Conservation (phyloP, 2,797 vertebrate genomes). For the Babyrousa celebensis region DNA sequence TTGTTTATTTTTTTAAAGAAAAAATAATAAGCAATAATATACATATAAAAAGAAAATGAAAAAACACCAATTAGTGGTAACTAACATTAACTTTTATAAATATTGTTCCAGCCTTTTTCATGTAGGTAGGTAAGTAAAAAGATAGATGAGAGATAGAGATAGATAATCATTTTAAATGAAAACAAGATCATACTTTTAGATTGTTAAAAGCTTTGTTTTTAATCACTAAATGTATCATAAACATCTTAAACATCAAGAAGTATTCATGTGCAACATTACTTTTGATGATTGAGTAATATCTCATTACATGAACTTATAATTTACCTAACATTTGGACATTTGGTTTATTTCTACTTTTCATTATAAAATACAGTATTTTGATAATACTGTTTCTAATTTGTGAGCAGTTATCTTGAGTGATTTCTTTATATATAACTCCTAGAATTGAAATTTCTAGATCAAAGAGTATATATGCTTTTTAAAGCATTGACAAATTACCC, state of each 20-base stretch:
- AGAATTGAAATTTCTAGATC: slow-evolving; percentile 64
- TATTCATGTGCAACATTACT: neutral
- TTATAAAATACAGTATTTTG: slow-evolving; percentile 49
- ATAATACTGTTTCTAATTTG: slow-evolving; percentile 54
- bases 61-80: neutral
- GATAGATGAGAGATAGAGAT: neutral
- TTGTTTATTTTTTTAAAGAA: slow-evolving; percentile 41
- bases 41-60: slow-evolving; percentile 42
- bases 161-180: slow-evolving; percentile 50
- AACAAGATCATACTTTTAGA: neutral
- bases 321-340: slow-evolving; percentile 43
- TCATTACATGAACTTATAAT: neutral
- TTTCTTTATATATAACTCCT: slow-evolving; percentile 63
- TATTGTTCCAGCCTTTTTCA: slow-evolving; percentile 14
- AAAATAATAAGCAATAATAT: slow-evolving; percentile 24
- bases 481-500: slow-evolving; percentile 7
- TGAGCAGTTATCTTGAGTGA: slow-evolving; percentile 45
- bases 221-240: slow-evolving; percentile 10
- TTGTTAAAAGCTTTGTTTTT: slow-evolving; percentile 34
- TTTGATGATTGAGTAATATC: slow-evolving; percentile 23
- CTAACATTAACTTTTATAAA: slow-evolving; percentile 42
- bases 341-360: slow-evolving; percentile 33
- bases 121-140: neutral
- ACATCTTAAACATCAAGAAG: neutral
- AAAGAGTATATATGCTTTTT: slow-evolving; percentile 40